Evolutionary conservation across 2,888 invertebrate genomes (phyloP).

Genomic region (Clusia tigrina): DNA sequence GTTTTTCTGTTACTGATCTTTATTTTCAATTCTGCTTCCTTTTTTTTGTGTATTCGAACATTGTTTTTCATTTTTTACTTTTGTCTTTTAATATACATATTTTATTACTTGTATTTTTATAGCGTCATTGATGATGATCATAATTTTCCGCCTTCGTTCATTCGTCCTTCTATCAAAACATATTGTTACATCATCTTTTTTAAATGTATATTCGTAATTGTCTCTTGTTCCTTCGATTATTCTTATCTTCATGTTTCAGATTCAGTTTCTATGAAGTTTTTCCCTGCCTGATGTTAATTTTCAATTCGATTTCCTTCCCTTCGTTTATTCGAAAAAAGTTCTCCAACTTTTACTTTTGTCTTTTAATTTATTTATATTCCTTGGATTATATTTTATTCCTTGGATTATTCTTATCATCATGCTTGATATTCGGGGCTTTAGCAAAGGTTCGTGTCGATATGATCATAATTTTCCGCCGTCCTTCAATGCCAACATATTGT

Average conservation of each 20-base stretch:
- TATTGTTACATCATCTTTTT: neutral
- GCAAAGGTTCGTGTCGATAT: no score
- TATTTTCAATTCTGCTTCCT: neutral
- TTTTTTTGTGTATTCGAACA: neutral
- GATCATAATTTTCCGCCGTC: no score
- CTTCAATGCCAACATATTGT: no score
- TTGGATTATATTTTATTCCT: neutral
- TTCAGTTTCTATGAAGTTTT: neutral
- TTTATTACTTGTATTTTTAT: no score
- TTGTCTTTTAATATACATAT: no score
- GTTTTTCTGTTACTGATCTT: neutral
- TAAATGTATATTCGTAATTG: neutral
- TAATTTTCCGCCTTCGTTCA: no score
- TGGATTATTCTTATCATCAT: neutral
- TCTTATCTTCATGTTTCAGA: neutral
- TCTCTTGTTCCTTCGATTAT: neutral
- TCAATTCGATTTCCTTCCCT: neutral
- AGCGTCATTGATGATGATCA: no score
- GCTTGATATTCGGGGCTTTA: no score
- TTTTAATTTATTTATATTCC: neutral
- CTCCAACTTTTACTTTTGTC: neutral
- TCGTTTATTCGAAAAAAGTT: neutral
- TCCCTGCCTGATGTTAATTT: neutral
- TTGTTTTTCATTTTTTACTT: neutral
- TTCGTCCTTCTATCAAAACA: neutral